These are phyloP conservation scores for Macrophya annulata DNA, from an alignment of 2,888 invertebrate genomes.

Conservation along the genomic window DNA sequence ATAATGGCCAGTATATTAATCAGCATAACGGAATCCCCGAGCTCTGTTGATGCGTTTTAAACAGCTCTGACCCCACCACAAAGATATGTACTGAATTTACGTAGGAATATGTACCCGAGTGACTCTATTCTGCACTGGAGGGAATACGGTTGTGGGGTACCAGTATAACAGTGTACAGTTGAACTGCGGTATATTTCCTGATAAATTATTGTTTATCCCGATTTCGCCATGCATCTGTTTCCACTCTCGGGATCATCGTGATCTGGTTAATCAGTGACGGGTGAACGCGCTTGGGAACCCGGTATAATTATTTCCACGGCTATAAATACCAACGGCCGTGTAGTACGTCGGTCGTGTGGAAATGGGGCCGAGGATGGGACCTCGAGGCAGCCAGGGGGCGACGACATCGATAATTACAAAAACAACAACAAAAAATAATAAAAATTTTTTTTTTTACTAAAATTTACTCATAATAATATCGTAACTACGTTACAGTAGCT, in stretches of 20 bases:
- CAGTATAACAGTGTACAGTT: background rate
- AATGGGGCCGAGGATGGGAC: constrained; percentile 39
- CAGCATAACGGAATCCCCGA: background rate
- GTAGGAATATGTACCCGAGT: background rate
- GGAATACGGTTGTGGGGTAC: background rate
- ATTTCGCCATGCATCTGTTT: constrained; percentile 53
- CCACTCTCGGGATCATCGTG: constrained; percentile 51
- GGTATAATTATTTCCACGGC: constrained; percentile 56
- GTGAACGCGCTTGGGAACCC: constrained; percentile 55
- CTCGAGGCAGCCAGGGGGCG: constrained; percentile 31
- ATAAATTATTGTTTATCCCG: constrained; percentile 52
- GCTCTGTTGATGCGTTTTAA: background rate
- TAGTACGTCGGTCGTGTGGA: constrained; percentile 51
- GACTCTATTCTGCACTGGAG: background rate
- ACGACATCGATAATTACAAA: constrained; percentile 45
- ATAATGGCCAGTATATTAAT: constrained; percentile 14
- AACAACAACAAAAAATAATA: constrained; percentile 1
- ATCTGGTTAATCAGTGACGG: constrained; percentile 57
- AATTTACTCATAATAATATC: background rate
- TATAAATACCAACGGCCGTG: constrained; percentile 51
- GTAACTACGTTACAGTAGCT: too few species aligned
- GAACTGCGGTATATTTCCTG: constrained; percentile 34
- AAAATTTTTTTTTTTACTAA: background rate
- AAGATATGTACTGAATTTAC: constrained; percentile 1
- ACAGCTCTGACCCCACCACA: background rate